These are phyloP conservation scores for Alaudala cheleensis DNA, from an alignment of 2,113 vertebrate genomes.

Conservation along the genomic window DNA sequence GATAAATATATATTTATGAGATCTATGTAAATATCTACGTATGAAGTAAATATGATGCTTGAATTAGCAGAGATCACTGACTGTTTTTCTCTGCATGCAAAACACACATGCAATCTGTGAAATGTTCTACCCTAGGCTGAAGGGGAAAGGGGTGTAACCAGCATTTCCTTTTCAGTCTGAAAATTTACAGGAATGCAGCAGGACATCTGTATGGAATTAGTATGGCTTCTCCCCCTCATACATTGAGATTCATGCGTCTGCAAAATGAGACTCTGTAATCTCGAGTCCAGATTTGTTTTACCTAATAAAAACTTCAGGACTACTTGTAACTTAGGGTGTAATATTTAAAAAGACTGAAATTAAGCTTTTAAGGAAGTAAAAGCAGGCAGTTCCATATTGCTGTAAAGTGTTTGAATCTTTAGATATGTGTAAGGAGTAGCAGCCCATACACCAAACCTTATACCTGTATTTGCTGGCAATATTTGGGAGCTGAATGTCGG, in stretches of 20 bases:
- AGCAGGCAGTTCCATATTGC: not conserved
- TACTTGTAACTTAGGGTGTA: constrained; percentile 24
- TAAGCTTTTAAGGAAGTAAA: constrained; percentile 42
- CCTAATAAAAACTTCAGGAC: constrained; percentile 59
- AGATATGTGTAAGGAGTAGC: not conserved
- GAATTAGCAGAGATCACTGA: not conserved
- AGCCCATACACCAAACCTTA: constrained; percentile 11
- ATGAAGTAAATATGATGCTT: not conserved
- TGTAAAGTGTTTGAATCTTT: constrained; percentile 27
- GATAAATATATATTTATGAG: not conserved
- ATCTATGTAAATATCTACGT: too few relatives aligned
- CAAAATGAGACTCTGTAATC: constrained; percentile 22
- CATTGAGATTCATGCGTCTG: constrained; percentile 65
- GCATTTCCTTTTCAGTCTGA: constrained; percentile 80
- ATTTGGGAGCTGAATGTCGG: not conserved
- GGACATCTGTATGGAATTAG: constrained; percentile 80
- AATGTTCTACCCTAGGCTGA: constrained; percentile 53
- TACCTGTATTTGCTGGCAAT: not conserved
- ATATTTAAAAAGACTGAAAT: constrained; percentile 38
- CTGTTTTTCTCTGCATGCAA: constrained; percentile 20
- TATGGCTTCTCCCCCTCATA: constrained; percentile 49
- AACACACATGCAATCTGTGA: constrained; percentile 52
- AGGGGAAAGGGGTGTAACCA: constrained; percentile 68
- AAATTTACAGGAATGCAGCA: constrained; percentile 77
- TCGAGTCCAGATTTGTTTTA: constrained; percentile 12